Conservation (phyloP, 2,888 invertebrate species). For the Nemotelus pantherinus region DNA sequence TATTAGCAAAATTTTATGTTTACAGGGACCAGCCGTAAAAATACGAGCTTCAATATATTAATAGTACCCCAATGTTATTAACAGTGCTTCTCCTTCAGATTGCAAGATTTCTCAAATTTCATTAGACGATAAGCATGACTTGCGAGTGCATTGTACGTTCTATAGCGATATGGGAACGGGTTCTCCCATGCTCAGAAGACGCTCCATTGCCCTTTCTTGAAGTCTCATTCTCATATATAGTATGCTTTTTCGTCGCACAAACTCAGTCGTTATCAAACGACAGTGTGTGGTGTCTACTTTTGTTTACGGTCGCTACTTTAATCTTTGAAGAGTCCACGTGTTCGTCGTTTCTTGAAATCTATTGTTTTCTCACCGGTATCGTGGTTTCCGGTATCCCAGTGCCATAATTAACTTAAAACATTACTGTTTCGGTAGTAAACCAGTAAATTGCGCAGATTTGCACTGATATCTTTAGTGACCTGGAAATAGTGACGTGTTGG, state of each 20-base stretch:
- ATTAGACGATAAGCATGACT: neutral
- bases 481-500: no score
- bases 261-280: conserved; percentile 50
- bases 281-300: conserved; percentile 40
- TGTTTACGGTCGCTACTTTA: conserved; percentile 48
- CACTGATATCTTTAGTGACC: no score
- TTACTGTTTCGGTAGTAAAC: no score
- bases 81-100: no score
- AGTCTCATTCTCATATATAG: neutral
- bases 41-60: no score
- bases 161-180: neutral
- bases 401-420: neutral
- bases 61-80: no score
- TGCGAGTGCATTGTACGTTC: neutral
- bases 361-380: neutral
- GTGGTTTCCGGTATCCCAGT: neutral
- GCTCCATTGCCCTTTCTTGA: conserved; percentile 19
- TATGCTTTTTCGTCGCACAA: neutral
- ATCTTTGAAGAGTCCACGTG: conserved; percentile 50
- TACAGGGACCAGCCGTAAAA: no score
- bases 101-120: neutral
- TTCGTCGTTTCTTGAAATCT: conserved; percentile 19
- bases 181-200: conserved; percentile 15
- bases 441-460: no score
- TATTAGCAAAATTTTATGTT: no score